Conservation (phyloP, 1,140 invertebrate species). For the Bombus sylvicola region DNA sequence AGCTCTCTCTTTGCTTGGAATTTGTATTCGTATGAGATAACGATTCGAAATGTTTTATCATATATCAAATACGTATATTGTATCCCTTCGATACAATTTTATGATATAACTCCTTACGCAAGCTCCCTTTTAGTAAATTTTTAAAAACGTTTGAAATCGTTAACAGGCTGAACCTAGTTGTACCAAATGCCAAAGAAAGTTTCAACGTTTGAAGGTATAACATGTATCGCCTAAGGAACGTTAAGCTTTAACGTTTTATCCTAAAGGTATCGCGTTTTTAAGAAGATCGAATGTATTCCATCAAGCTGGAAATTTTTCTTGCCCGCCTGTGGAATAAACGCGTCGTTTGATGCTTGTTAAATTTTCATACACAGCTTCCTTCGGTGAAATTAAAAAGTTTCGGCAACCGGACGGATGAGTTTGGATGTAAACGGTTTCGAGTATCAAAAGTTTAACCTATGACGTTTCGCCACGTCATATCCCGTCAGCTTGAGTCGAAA, state of each 20-base stretch:
- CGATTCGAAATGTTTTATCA: too few relatives aligned
- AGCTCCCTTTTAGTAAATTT: too few relatives aligned
- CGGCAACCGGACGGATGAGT: neutral
- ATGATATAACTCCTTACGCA: too few relatives aligned
- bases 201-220: too few relatives aligned
- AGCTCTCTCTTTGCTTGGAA: too few relatives aligned
- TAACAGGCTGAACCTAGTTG: too few relatives aligned
- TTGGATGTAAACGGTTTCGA: neutral
- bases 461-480: neutral
- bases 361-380: neutral
- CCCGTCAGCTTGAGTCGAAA: too few relatives aligned
- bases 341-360: neutral
- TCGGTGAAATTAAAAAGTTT: constrained; percentile 12
- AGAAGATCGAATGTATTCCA: neutral
- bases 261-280: neutral
- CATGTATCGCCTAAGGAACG: neutral
- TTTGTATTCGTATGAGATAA: too few relatives aligned
- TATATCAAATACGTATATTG: too few relatives aligned
- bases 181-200: too few relatives aligned
- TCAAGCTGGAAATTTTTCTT: neutral
- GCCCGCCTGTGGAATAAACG: neutral
- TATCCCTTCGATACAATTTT: too few relatives aligned
- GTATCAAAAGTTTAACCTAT: constrained; percentile 17
- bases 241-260: neutral
- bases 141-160: too few relatives aligned